A percentile compares a stretch with the other conserved stretches of the same genome.
phyloP scores from a whole-genome alignment of 2,797 vertebrate genomes.

The Acanthornis magna region DNA sequence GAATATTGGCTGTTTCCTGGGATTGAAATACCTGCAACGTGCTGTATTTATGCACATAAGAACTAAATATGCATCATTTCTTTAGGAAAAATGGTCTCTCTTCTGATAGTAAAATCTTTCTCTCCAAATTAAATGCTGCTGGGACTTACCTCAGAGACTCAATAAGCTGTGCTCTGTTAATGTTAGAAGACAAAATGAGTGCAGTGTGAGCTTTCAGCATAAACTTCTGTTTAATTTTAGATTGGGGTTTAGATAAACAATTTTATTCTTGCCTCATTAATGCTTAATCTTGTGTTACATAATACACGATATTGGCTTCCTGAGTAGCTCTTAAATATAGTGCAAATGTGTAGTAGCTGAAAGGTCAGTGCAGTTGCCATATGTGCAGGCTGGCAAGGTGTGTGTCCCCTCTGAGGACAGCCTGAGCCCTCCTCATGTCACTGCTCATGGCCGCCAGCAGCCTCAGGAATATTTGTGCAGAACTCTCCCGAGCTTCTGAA shows the following conservation, averaged over 20 bases:
- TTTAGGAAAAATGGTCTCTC: conserved; percentile 10
- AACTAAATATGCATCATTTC: conserved; percentile 11
- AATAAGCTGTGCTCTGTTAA: conserved; percentile 53
- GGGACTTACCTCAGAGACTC: conserved; percentile 13
- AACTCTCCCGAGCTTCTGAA: background rate
- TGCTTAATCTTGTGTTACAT: conserved; percentile 68
- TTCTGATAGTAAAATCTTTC: background rate
- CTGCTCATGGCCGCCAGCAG: background rate
- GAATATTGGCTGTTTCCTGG: background rate
- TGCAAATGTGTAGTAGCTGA: background rate
- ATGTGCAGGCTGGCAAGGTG: conserved; percentile 12
- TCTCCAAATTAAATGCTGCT: conserved; percentile 8
- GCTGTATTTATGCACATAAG: background rate
- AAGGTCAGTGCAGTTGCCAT: background rate
- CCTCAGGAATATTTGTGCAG: background rate
- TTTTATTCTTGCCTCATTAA: conserved; percentile 66
- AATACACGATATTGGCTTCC: conserved; percentile 57
- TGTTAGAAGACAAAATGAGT: conserved; percentile 48
- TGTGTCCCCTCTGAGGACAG: background rate
- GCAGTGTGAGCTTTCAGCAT: conserved; percentile 15
- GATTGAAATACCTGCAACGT: background rate
- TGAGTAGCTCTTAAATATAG: conserved; percentile 25
- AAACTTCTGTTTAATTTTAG: conserved; percentile 68
- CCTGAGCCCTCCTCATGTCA: background rate
- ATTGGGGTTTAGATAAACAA: conserved; percentile 65